Percentiles rank a stretch among this genome's conserved stretches.
These are phyloP conservation scores for Parus major DNA, from an alignment of 2,113 vertebrate genomes.

Conservation along the genomic window DNA sequence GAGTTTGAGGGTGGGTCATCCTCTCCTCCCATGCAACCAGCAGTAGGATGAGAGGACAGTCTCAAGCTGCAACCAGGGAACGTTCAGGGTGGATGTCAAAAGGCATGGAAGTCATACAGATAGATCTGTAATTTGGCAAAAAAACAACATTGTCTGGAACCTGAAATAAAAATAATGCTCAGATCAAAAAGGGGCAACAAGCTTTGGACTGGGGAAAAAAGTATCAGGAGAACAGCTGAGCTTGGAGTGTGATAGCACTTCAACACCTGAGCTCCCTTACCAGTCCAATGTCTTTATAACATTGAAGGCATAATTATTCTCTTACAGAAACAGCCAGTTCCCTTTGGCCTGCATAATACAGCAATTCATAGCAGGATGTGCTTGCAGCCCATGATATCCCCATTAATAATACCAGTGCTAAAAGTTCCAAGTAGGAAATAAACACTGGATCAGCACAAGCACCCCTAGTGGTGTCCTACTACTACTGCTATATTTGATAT, in stretches of 20 bases:
- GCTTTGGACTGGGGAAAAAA: background rate
- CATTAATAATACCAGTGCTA: background rate
- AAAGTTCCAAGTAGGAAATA: background rate
- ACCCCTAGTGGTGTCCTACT: background rate
- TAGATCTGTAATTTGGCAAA: background rate
- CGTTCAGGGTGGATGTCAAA: background rate
- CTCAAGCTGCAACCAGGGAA: background rate
- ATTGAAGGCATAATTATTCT: background rate
- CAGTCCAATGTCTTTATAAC: background rate
- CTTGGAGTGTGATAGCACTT: background rate
- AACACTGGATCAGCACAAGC: background rate
- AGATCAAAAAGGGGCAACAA: background rate
- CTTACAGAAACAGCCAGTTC: background rate
- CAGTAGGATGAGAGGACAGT: background rate
- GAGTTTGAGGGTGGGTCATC: background rate
- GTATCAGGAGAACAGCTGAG: background rate
- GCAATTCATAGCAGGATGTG: background rate
- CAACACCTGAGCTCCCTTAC: background rate
- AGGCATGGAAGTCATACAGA: background rate
- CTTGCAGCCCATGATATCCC: background rate
- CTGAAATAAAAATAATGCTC: background rate
- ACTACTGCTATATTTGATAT: background rate
- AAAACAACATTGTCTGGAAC: background rate
- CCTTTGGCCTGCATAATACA: background rate
- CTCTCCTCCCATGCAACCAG: background rate